These are phyloP conservation scores for Eudyptes chrysolophus DNA, from an alignment of 2,113 vertebrate genomes.

Conservation along the genomic window DNA sequence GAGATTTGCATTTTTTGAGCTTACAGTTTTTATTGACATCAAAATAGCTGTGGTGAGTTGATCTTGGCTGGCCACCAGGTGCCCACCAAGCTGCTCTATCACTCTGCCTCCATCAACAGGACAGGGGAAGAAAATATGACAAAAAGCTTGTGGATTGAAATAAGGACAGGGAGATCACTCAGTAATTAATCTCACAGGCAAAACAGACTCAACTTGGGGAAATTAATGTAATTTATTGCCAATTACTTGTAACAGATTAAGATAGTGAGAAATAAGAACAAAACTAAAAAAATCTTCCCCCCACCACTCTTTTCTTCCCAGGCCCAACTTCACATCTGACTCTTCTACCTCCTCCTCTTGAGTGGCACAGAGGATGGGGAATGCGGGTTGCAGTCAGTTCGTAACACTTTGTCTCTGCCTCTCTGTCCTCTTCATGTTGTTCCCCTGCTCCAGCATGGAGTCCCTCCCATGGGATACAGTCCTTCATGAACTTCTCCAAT, in stretches of 20 bases:
- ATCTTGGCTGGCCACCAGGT: not conserved
- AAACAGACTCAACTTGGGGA: not conserved
- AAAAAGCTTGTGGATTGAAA: not conserved
- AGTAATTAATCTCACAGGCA: not conserved
- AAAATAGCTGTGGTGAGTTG: not conserved
- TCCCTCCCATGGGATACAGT: not conserved
- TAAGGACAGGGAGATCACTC: not conserved
- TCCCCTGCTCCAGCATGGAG: not conserved
- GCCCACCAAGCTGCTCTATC: not conserved
- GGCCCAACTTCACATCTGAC: not conserved
- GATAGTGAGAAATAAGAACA: not conserved
- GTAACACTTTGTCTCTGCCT: not conserved
- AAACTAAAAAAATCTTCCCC: not conserved
- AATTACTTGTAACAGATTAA: not conserved
- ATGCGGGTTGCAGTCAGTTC: not conserved
- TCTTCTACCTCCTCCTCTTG: not conserved
- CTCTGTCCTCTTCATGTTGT: not conserved
- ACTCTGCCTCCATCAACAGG: fast-evolving
- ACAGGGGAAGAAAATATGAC: not conserved
- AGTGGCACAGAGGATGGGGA: not conserved
- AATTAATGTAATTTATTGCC: not conserved
- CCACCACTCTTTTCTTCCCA: not conserved
- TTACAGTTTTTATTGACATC: not conserved
- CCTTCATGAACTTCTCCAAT: not conserved
- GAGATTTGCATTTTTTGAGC: not conserved